Evolutionary conservation across 1,140 invertebrate genomes (phyloP).

Genomic region (Hestina assimilis): DNA sequence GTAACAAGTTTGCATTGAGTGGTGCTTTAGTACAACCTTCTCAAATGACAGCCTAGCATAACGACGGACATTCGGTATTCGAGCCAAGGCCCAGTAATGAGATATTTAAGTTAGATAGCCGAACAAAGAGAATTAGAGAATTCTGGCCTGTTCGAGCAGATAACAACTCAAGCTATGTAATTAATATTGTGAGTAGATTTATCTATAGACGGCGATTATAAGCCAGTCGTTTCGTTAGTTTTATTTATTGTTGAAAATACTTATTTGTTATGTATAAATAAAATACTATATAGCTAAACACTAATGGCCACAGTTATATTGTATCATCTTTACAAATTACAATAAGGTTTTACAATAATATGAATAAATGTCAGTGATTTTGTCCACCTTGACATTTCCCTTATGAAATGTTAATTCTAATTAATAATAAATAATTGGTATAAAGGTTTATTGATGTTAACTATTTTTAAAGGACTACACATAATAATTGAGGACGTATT

Average conservation of each 20-base stretch:
- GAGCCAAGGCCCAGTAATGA: constrained; percentile 73
- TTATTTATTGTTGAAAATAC: neutral
- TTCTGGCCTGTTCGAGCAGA: constrained; percentile 37
- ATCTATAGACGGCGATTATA: constrained; percentile 10
- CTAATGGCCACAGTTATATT: neutral
- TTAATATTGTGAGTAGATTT: constrained; percentile 34
- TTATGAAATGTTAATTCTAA: too few species aligned
- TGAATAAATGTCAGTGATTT: neutral
- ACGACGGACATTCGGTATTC: constrained; percentile 70
- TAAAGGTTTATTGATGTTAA: too few species aligned
- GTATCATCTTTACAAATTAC: neutral
- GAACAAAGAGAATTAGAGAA: constrained; percentile 56
- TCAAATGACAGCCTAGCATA: constrained; percentile 71
- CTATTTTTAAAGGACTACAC: too few species aligned
- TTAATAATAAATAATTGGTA: too few species aligned
- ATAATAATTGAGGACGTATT: neutral
- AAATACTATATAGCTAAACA: neutral
- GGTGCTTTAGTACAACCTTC: constrained; percentile 63
- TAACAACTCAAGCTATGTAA: constrained; percentile 37
- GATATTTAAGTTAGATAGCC: constrained; percentile 66
- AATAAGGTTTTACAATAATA: neutral
- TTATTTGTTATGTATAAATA: neutral
- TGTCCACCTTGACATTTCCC: neutral
- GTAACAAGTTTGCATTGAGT: constrained; percentile 72
- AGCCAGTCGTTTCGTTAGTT: neutral